Evolutionary conservation across 2,888 invertebrate genomes (phyloP).

Genomic region (Phyllotreta striolata): DNA sequence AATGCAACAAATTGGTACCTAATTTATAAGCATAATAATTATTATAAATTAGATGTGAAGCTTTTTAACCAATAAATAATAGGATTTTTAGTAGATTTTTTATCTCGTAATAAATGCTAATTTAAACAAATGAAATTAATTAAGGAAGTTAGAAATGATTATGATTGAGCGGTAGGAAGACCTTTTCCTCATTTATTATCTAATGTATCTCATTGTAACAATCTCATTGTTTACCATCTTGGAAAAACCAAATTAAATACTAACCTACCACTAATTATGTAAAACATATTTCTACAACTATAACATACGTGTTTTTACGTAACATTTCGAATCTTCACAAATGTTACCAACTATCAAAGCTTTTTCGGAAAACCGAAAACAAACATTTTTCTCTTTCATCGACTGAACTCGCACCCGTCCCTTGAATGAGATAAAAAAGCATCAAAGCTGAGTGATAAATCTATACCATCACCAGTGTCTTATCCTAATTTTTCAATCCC

Average conservation of each 20-base stretch:
- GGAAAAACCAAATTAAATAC: too few species aligned
- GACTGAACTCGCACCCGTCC: not conserved
- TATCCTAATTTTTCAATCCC: too few species aligned
- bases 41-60: too few species aligned
- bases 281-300: too few species aligned
- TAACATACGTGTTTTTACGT: too few species aligned
- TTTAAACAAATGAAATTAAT: not conserved
- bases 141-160: not conserved
- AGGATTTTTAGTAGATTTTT: not conserved
- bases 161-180: not conserved
- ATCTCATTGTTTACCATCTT: too few species aligned
- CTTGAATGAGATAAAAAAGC: slow-evolving; percentile 4
- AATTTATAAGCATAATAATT: too few species aligned
- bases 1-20: too few species aligned
- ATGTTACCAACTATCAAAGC: slow-evolving; percentile 10
- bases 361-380: slow-evolving; percentile 11
- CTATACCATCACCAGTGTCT: not conserved
- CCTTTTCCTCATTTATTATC: slow-evolving; percentile 10
- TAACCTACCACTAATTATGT: too few species aligned
- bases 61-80: too few species aligned
- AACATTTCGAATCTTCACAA: too few species aligned
- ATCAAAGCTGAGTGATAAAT: slow-evolving; percentile 11
- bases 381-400: slow-evolving; percentile 21
- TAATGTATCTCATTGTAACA: not conserved
- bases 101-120: slow-evolving; percentile 3